phyloP scores from a whole-genome alignment of 2,113 vertebrate species.

The Cebus imitator region DNA sequence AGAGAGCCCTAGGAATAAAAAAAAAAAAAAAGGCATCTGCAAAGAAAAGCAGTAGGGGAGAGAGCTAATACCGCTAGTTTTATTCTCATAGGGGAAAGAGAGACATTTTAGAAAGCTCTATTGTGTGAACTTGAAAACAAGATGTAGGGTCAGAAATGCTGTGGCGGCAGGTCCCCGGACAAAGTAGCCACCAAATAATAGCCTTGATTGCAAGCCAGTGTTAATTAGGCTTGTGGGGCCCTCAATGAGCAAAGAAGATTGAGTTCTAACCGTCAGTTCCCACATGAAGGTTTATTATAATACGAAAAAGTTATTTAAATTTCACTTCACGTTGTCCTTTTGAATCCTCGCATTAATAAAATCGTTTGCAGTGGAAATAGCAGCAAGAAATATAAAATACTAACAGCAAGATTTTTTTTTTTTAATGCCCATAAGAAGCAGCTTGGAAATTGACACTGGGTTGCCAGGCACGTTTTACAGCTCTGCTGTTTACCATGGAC shows the following conservation, averaged over 20 bases:
- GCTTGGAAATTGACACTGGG: not conserved
- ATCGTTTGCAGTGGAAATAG: constrained; percentile 43
- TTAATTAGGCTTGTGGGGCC: constrained; percentile 55
- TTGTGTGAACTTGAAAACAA: constrained; percentile 68
- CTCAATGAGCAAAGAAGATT: not conserved
- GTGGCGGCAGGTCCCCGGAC: not conserved
- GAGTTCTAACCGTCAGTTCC: constrained; percentile 24
- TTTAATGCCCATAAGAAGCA: not conserved
- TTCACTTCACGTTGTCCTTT: constrained; percentile 44
- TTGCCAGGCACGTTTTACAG: not conserved
- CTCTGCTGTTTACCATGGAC: not conserved
- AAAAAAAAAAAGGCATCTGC: not conserved
- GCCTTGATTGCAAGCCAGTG: constrained; percentile 64
- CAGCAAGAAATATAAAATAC: constrained; percentile 49
- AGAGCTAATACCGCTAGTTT: constrained; percentile 32
- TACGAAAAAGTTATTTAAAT: constrained; percentile 54
- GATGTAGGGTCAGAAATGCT: constrained; percentile 55
- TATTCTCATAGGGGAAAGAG: constrained; percentile 50
- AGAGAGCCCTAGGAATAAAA: constrained; percentile 40
- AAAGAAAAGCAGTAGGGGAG: constrained; percentile 62
- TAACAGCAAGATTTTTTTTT: constrained; percentile 15
- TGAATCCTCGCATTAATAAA: constrained; percentile 57
- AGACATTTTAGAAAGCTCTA: constrained; percentile 65
- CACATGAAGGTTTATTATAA: constrained; percentile 22
- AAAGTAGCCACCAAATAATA: constrained; percentile 63